These are phyloP conservation scores for Ectemnius continuus DNA, from an alignment of 2,888 invertebrate species.

Conservation along the genomic window DNA sequence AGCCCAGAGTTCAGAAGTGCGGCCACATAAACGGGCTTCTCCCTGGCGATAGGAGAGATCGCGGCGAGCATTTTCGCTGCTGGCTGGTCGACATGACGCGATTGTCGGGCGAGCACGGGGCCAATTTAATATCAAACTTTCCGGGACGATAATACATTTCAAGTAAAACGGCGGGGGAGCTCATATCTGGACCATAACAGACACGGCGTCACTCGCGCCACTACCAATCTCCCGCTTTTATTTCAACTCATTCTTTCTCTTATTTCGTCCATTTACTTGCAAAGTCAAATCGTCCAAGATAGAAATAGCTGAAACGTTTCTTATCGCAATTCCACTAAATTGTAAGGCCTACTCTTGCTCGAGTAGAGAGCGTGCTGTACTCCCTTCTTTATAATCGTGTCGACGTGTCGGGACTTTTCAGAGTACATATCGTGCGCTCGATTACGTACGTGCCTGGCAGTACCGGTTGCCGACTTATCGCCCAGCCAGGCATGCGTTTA, in stretches of 20 bases:
- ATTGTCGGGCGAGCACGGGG: neutral
- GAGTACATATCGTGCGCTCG: constrained; percentile 23
- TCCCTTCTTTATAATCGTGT: constrained; percentile 53
- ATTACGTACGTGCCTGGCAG: constrained; percentile 31
- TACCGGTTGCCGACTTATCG: constrained; percentile 35
- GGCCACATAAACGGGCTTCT: too few relatives aligned
- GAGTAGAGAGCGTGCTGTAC: neutral
- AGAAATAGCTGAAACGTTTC: constrained; percentile 62
- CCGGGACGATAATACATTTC: constrained; percentile 6
- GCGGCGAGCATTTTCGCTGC: too few relatives aligned
- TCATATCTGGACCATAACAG: neutral
- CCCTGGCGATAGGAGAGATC: too few relatives aligned
- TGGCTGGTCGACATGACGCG: neutral
- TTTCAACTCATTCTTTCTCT: constrained; percentile 30
- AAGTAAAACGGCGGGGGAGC: neutral
- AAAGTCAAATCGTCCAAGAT: constrained; percentile 45
- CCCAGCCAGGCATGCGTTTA: constrained; percentile 26
- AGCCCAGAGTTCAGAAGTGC: too few relatives aligned
- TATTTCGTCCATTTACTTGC: constrained; percentile 44
- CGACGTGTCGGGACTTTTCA: constrained; percentile 57
- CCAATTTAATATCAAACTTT: constrained; percentile 3
- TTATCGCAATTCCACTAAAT: constrained; percentile 65
- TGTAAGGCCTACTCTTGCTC: constrained; percentile 59
- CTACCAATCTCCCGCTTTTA: constrained; percentile 14
- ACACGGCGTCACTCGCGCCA: neutral